Evolutionary conservation across 2,888 invertebrate species (phyloP), one percentile per base, ranked within the genome.

Genomic region (Alentia gelatinosa): DNA sequence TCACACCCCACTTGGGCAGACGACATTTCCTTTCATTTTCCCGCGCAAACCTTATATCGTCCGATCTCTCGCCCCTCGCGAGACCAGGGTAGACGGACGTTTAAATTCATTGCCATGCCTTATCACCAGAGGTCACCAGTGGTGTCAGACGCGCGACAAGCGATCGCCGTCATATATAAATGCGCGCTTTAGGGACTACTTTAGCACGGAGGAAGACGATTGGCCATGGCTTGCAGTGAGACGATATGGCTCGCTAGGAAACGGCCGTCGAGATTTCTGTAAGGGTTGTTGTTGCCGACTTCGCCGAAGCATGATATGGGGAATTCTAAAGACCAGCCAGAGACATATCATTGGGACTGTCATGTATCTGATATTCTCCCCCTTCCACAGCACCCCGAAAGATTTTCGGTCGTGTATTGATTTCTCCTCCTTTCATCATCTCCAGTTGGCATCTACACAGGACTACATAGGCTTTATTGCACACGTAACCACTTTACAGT

Each of bases 101-200:
- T 79, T 79, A 79, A 79, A 79, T 79, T 79, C 79, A 79, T 79
- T 79, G 79, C 79, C 37, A n/a, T 12, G 12, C 39, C 79, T 79
- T 79, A 79, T 79, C 79, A n/a, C 79, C 37, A 79, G 39, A 5
- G 79, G 35, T 35, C 79, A 39, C 79, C 79, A 79, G 4, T 39
- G 23, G 37, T n/a, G n/a, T n/a, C n/a, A n/a, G n/a, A n/a, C n/a
- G n/a, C 79, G 7, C 37, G 79, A 35, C 12, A 19, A 79, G 37
- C 39, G 37, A 79, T 68, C 35, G 12, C 37, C 7, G 79, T 23
- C 79, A 39, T 79, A 35, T 79, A 79, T 79, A 79, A 79, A 79
- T 79, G 15, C 39, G 79, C 37, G 79, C 79, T 35, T 79, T n/a
- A 26, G 79, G 79, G 39, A 79, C 37, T 79, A 79, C 37, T 79